These are phyloP conservation scores for Sula dactylatra DNA, from an alignment of 2,113 vertebrate genomes.

Conservation along the genomic window DNA sequence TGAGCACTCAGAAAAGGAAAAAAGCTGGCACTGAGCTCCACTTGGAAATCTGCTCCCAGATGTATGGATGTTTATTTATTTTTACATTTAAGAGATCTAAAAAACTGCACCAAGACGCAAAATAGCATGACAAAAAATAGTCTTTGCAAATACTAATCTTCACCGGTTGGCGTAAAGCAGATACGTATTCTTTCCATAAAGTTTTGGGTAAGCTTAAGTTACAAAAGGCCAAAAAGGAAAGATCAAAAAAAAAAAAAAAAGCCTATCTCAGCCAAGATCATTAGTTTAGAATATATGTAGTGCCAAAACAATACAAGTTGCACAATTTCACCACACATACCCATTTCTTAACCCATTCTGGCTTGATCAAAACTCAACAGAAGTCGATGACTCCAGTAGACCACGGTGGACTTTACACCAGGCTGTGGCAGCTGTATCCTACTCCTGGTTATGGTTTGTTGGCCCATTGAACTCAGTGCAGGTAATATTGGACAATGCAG, in stretches of 20 bases:
- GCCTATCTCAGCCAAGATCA: neutral
- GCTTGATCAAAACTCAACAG: neutral
- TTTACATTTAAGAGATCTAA: slow-evolving; percentile 1
- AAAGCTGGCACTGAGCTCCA: neutral
- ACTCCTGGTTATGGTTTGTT: neutral
- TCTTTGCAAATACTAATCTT: neutral
- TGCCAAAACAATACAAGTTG: slow-evolving; percentile 23
- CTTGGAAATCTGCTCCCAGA: slow-evolving; percentile 41
- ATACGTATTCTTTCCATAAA: neutral
- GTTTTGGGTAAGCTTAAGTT: neutral
- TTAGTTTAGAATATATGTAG: neutral
- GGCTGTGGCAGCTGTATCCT: neutral
- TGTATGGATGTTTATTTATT: slow-evolving; percentile 37
- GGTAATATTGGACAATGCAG: neutral
- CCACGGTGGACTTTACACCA: rapidly evolving
- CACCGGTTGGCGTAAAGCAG: neutral
- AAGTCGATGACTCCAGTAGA: neutral
- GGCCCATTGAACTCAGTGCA: neutral
- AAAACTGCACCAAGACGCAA: slow-evolving; percentile 7
- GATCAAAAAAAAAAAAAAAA: neutral
- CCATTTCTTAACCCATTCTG: slow-evolving; percentile 41
- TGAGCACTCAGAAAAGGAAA: neutral
- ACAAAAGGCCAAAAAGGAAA: neutral
- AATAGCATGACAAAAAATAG: neutral
- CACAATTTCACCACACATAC: neutral